These are phyloP conservation scores for Sylvia atricapilla DNA, from an alignment of 2,113 vertebrate species.

Conservation along the genomic window DNA sequence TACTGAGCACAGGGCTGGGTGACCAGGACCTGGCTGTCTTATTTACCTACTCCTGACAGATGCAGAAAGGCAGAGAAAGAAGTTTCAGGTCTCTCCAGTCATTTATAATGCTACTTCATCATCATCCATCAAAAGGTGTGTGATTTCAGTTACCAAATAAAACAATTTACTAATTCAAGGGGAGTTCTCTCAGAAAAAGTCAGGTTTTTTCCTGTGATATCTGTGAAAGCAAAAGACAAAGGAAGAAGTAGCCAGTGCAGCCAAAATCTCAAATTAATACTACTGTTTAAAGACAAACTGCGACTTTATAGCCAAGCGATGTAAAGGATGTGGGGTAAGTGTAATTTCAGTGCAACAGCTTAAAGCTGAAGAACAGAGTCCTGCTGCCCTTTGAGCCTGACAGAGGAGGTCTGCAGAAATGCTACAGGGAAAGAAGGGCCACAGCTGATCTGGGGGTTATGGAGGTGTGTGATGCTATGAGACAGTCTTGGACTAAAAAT, in stretches of 20 bases:
- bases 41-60: neutral
- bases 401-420: neutral
- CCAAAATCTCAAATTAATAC: neutral
- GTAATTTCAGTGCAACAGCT: neutral
- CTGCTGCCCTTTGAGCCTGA: neutral
- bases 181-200: neutral
- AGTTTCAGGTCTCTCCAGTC: neutral
- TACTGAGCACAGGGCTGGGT: rapidly evolving
- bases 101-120: neutral
- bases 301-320: neutral
- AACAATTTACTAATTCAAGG: neutral
- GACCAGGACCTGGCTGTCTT: neutral
- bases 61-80: neutral
- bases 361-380: neutral
- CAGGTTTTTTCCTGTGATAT: neutral
- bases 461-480: rapidly evolving
- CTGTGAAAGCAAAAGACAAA: neutral
- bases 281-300: neutral
- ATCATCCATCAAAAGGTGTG: neutral
- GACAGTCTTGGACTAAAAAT: neutral
- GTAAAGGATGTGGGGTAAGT: neutral
- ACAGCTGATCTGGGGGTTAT: neutral
- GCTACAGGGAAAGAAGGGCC: neutral
- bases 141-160: neutral
- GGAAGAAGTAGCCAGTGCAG: neutral